Base-by-base conservation (phyloP, 2,797 vertebrate genomes). In the Thalassophryne amazonica region DNA sequence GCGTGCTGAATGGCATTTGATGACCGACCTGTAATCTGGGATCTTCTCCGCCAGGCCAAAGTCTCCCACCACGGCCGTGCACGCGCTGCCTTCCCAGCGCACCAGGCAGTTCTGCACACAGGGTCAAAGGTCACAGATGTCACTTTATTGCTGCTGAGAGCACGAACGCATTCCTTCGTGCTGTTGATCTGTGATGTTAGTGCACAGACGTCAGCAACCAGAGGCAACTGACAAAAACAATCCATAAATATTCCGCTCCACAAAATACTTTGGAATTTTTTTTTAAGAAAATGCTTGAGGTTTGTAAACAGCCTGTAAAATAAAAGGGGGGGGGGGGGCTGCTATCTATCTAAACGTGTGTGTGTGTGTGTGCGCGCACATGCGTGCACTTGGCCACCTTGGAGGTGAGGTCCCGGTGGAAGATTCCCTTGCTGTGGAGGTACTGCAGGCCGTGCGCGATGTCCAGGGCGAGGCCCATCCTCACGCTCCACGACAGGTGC, bases 31-130 rank as follows among this genome's bases (percentile, higher is more conserved):
- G 87, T 92, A 94, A 56, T 92, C 93, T 33, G 96, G 96, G 57
- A 98, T 98, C 85, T 96, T 98, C 84, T 98, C 96, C 0, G 96
- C 96, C 84, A 98, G 90, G 46, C 96, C 96, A 0, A 98, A 97
- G 89, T 98, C 96, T 27, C 92, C 95, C 62, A 98, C 96, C 7
- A 98, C 94, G 0, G 91, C 93, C 0, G 92, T 93, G 84, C 93
- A 94, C 37, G 87, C 73, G 0, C 45, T 57, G 22, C 87, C 84
- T 52, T 97, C 94, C 63, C 92, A 91, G 39, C 92, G 91, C 59
- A 98, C 92, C 79, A 98, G 86, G 83, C 96, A 98, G 87, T 98
- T 98, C 96, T 98, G 69, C 54, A 60, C 25, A 73, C 20, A 58
- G 25, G 42, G 22, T 51, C 39, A 60, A n/a, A 73, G 60, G 73